These are phyloP conservation scores for Maccullochella peelii DNA, from an alignment of 2,113 vertebrate genomes.

Conservation along the genomic window DNA sequence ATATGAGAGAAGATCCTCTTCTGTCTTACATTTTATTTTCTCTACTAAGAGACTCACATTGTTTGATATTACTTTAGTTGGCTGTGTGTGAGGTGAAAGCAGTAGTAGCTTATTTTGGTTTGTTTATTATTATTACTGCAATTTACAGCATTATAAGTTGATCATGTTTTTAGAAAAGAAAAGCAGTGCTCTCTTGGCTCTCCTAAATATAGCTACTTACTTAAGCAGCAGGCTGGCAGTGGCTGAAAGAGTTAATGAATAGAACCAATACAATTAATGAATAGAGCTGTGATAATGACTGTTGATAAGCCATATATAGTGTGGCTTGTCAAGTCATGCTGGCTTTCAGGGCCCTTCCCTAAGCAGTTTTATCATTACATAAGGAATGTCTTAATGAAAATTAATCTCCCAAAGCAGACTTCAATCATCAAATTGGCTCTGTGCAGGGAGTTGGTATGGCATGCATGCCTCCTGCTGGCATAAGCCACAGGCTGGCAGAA, in stretches of 20 bases:
- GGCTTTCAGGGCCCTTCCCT: constrained; percentile 51
- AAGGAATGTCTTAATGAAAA: constrained; percentile 62
- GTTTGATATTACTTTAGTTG: not conserved
- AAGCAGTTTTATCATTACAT: constrained; percentile 66
- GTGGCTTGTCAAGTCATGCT: constrained; percentile 40
- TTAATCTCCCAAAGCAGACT: constrained; percentile 68
- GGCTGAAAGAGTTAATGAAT: constrained; percentile 43
- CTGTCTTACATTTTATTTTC: not conserved
- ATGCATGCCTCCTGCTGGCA: constrained; percentile 49
- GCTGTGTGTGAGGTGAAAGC: not conserved
- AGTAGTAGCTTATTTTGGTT: not conserved
- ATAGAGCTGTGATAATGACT: constrained; percentile 68
- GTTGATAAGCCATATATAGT: constrained; percentile 72
- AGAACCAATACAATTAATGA: constrained; percentile 68
- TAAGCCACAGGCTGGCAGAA: constrained; percentile 24
- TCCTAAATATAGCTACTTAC: constrained; percentile 45
- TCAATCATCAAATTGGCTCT: constrained; percentile 70
- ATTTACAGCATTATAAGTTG: not conserved
- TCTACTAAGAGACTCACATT: not conserved
- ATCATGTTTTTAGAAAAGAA: constrained; percentile 18
- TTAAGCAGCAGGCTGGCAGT: constrained; percentile 45
- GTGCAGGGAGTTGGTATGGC: constrained; percentile 35
- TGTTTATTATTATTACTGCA: not conserved
- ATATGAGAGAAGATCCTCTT: constrained; percentile 12
- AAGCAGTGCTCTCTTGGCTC: constrained; percentile 9